Evolutionary conservation across 2,888 invertebrate genomes (phyloP), one percentile per base, ranked within the genome.

Genomic region (Coelopa pilipes): DNA sequence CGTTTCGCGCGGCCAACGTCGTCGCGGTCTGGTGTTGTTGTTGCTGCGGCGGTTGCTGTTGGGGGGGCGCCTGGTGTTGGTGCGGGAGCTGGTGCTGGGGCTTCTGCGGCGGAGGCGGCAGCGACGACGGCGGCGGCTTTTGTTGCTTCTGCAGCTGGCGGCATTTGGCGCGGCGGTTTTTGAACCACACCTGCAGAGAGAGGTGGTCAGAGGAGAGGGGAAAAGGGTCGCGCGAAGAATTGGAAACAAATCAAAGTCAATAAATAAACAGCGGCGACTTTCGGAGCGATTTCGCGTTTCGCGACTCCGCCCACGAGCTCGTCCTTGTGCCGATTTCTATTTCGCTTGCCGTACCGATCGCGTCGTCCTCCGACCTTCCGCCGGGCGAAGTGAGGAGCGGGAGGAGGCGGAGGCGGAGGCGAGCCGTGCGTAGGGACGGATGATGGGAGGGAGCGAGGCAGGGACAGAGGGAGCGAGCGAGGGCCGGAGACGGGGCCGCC

Each of bases 61-160:
- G 66, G 3, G 47, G 66, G 13, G 49, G 66, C 15, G n/a, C n/a
- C 0, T 66, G 66, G 12, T 59, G 57, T 1, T 59, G 57, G 9
- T 21, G 19, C 13, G 17, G 57, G 1, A 34, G 60, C 15, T 60
- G 19, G 24, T 62, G 24, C 34, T 24, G n/a, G n/a, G 62, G 7
- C 34, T 21, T 62, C 34, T 21, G 3, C 11, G 34, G 24, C 34
- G 13, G 62, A 15, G 45, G 21, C 13, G 59, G 24, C 1, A 21
- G 3, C 24, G 57, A 24, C 24, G 57, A 19, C 12, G 12, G 24
- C 13, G 12, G 66, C 15, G 49, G 66, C 21, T 66, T 66, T 50
- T 66, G 66, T 49, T 66, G 66, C 50, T 66, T 66, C 50, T 66
- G 66, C 19, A 66, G 66, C 21, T 66, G 66, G 7, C 66, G 66